Conservation (phyloP, 1,140 invertebrate genomes). For the Steinernema feltiae region DNA sequence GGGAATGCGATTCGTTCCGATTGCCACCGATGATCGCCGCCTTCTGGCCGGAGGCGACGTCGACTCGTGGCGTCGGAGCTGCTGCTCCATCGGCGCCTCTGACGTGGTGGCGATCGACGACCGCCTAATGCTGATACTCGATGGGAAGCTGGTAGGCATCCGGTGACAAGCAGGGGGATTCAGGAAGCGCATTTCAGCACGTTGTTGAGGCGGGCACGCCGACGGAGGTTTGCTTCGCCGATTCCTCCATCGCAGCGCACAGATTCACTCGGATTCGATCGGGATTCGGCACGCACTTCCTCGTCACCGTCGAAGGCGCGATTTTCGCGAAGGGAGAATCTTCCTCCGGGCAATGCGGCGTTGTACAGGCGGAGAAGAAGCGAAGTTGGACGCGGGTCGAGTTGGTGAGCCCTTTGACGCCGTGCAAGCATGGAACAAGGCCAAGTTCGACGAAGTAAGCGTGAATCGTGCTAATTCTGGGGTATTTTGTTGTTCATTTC, state of each 20-base stretch:
- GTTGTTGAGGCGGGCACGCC: not conserved
- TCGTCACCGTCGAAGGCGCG: not conserved
- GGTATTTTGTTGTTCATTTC: not conserved
- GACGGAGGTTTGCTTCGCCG: not conserved
- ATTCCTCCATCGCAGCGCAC: not conserved
- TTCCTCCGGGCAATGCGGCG: not conserved
- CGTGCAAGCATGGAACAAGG: constrained; percentile 5
- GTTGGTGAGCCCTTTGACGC: not conserved
- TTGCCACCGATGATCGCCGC: not conserved
- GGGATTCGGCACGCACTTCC: constrained; percentile 2
- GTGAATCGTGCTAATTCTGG: not conserved
- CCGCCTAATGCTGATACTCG: not conserved
- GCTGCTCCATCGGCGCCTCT: not conserved
- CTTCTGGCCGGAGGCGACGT: not conserved
- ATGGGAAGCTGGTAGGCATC: constrained; percentile 8
- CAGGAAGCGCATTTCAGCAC: not conserved
- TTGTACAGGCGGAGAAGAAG: not conserved
- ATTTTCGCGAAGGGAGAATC: not conserved
- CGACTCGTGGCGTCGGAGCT: not conserved
- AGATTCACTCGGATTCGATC: not conserved
- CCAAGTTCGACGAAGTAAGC: not conserved
- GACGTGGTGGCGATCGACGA: not conserved
- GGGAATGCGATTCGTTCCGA: constrained; percentile 1
- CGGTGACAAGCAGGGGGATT: not conserved
- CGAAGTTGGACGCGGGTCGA: not conserved